Evolutionary conservation across 2,113 vertebrate species (phyloP).

Genomic region (Vulpes vulpes): DNA sequence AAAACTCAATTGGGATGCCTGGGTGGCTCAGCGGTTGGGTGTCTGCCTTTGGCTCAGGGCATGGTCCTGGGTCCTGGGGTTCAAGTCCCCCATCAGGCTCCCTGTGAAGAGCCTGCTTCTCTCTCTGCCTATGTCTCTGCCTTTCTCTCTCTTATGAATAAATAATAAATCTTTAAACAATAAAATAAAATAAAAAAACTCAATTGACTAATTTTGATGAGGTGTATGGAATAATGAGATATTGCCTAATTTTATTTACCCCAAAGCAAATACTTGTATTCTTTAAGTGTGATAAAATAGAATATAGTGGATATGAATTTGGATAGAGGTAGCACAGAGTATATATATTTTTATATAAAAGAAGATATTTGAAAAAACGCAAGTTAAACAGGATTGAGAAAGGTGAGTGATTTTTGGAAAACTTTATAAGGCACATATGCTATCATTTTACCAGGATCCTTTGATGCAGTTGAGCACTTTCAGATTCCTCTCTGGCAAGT

Average conservation of each 20-base stretch:
- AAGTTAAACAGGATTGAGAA: not conserved
- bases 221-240: not conserved
- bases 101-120: too few relatives aligned
- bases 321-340: not conserved
- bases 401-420: not conserved
- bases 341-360: not conserved
- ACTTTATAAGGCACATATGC: not conserved
- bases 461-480: not conserved
- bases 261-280: not conserved
- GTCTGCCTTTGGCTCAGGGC: too few relatives aligned
- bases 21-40: too few relatives aligned
- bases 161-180: too few relatives aligned
- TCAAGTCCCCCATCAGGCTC: too few relatives aligned
- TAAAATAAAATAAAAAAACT: not conserved
- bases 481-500: not conserved
- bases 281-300: not conserved
- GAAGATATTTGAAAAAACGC: not conserved
- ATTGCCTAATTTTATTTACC: not conserved
- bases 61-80: too few relatives aligned
- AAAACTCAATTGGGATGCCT: not conserved
- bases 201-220: constrained; percentile 13
- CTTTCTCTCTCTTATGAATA: too few relatives aligned
- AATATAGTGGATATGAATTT: not conserved
- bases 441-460: not conserved
- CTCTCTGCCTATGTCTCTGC: too few relatives aligned